Conservation (phyloP, 2,888 invertebrate species). For the Meteorus cinctellus region DNA sequence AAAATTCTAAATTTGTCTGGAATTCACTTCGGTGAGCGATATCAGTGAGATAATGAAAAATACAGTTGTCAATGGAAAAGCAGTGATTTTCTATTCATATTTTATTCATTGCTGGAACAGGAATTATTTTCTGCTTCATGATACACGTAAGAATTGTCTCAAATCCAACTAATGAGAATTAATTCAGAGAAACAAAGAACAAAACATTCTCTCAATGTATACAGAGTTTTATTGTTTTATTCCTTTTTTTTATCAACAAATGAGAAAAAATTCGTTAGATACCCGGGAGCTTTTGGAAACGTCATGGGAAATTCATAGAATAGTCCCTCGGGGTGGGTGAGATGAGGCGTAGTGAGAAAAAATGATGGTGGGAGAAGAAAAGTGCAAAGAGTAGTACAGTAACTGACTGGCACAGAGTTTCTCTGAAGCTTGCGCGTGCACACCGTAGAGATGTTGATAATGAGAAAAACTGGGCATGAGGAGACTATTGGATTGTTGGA, state of each 20-base stretch:
- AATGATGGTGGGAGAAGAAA: background rate
- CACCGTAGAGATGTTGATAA: constrained; percentile 42
- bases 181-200: too few species aligned
- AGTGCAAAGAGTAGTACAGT: constrained; percentile 22
- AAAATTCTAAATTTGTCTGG: too few species aligned
- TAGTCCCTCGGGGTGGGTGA: constrained; percentile 20
- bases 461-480: constrained; percentile 44
- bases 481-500: constrained; percentile 45
- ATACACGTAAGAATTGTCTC: too few species aligned
- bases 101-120: too few species aligned
- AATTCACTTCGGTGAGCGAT: too few species aligned
- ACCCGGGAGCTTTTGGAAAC: constrained; percentile 13
- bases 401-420: constrained; percentile 31
- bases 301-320: constrained; percentile 43
- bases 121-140: too few species aligned
- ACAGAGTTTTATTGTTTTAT: too few species aligned
- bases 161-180: too few species aligned
- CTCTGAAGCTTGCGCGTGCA: constrained; percentile 25
- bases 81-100: too few species aligned
- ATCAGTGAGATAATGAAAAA: too few species aligned
- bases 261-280: background rate
- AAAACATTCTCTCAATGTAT: too few species aligned
- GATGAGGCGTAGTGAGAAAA: background rate
- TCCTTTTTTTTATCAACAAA: constrained; percentile 14
- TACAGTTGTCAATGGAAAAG: too few species aligned